Conservation (phyloP, 2,888 invertebrate species). For the Nowickia ferox region DNA sequence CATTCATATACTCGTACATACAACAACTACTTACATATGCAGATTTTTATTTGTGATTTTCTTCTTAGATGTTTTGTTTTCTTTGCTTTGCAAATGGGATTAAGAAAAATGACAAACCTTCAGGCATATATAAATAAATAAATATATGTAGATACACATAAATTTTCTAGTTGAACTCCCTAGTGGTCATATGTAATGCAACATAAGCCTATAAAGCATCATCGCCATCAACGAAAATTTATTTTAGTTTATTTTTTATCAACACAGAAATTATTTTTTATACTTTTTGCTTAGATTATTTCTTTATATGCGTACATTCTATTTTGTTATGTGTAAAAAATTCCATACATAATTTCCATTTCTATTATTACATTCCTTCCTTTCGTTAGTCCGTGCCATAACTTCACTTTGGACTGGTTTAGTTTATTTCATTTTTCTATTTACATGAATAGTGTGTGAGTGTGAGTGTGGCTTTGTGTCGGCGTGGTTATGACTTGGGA, state of each 20-base stretch:
- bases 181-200: slow-evolving; percentile 44
- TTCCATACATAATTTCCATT: slow-evolving; percentile 51
- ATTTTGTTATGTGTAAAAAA: slow-evolving; percentile 56
- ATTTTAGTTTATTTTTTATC: slow-evolving; percentile 25
- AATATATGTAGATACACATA: neutral
- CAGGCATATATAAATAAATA: neutral
- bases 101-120: slow-evolving; percentile 47
- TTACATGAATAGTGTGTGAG: neutral
- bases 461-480: neutral
- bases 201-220: slow-evolving; percentile 57
- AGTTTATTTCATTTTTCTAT: slow-evolving; percentile 3
- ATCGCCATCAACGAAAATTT: slow-evolving; percentile 42
- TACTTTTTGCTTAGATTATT: slow-evolving; percentile 16
- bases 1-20: slow-evolving; percentile 17
- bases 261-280: slow-evolving; percentile 17
- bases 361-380: slow-evolving; percentile 42
- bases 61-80: neutral
- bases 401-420: neutral
- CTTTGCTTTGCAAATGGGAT: slow-evolving; percentile 38
- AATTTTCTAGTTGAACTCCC: slow-evolving; percentile 23
- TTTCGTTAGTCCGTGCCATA: neutral
- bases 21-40: slow-evolving; percentile 28
- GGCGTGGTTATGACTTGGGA: slow-evolving; percentile 11
- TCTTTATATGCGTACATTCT: neutral
- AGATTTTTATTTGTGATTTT: neutral